A percentile compares a stretch with the other conserved stretches of the same genome.
These are phyloP conservation scores for Urocyon cinereoargenteus DNA, from an alignment of 2,797 vertebrate species.

Conservation along the genomic window DNA sequence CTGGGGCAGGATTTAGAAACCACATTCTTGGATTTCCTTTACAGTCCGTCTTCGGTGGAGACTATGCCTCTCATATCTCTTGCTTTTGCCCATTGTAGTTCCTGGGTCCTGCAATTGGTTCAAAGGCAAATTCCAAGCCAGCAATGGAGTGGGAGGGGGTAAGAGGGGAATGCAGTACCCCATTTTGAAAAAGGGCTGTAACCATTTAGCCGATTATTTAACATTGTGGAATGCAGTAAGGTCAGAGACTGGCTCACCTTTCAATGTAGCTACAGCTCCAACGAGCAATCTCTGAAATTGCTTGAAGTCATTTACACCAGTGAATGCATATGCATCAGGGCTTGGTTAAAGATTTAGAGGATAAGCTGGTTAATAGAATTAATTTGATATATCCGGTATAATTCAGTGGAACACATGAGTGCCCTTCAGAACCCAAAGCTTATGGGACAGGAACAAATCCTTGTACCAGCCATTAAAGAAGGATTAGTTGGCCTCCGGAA, in stretches of 20 bases:
- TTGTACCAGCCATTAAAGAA: constrained; percentile 74
- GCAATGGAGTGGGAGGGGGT: background rate
- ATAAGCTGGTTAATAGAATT: constrained; percentile 78
- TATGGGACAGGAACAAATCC: constrained; percentile 44
- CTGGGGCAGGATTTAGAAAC: background rate
- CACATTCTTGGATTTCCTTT: background rate
- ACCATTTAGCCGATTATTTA: constrained; percentile 80
- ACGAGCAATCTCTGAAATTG: constrained; percentile 69
- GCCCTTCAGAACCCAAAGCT: background rate
- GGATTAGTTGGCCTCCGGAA: constrained; percentile 75
- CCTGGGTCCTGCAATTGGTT: background rate
- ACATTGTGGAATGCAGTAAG: constrained; percentile 70
- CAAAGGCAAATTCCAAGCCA: constrained; percentile 67
- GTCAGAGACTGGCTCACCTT: constrained; percentile 80
- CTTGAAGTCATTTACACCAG: constrained; percentile 58
- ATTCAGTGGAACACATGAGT: constrained; percentile 60
- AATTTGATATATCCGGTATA: constrained; percentile 56
- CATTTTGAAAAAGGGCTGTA: constrained; percentile 56
- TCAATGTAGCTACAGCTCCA: constrained; percentile 79
- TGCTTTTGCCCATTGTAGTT: constrained; percentile 17
- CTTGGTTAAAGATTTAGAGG: constrained; percentile 77
- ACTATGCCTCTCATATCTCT: background rate
- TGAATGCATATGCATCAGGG: constrained; percentile 77
- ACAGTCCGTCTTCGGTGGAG: background rate
- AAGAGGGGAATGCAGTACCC: constrained; percentile 32